Conservation (phyloP, 1,140 invertebrate genomes). For the Cydia strobilella region DNA sequence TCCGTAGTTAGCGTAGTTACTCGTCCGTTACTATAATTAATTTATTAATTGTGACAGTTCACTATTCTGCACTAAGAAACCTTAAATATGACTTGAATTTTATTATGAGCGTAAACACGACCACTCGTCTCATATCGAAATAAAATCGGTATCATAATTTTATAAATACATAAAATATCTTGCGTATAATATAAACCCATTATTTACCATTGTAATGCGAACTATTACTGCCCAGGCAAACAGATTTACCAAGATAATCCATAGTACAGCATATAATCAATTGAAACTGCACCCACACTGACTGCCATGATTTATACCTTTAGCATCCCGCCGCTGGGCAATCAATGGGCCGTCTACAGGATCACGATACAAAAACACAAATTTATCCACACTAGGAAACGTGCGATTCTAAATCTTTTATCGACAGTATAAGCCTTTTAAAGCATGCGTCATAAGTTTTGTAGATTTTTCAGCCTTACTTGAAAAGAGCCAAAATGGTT, state of each 20-base stretch:
- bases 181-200: too few species aligned
- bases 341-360: constrained; percentile 8
- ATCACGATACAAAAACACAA: constrained; percentile 8
- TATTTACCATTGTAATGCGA: too few species aligned
- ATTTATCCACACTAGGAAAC: not conserved
- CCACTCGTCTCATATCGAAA: too few species aligned
- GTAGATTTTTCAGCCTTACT: not conserved
- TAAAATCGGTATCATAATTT: too few species aligned
- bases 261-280: not conserved
- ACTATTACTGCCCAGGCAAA: not conserved
- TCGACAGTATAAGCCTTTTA: not conserved
- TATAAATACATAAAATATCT: too few species aligned
- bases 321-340: not conserved
- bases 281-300: not conserved
- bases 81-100: too few species aligned
- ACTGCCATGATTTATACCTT: not conserved
- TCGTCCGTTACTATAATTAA: too few species aligned
- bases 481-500: not conserved
- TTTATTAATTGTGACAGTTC: too few species aligned
- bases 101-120: too few species aligned
- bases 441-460: not conserved
- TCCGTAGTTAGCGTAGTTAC: too few species aligned
- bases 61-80: too few species aligned
- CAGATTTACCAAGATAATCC: not conserved
- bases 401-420: not conserved